These are phyloP conservation scores for Tragelaphus oryx DNA, from an alignment of 2,797 vertebrate genomes.

Conservation along the genomic window DNA sequence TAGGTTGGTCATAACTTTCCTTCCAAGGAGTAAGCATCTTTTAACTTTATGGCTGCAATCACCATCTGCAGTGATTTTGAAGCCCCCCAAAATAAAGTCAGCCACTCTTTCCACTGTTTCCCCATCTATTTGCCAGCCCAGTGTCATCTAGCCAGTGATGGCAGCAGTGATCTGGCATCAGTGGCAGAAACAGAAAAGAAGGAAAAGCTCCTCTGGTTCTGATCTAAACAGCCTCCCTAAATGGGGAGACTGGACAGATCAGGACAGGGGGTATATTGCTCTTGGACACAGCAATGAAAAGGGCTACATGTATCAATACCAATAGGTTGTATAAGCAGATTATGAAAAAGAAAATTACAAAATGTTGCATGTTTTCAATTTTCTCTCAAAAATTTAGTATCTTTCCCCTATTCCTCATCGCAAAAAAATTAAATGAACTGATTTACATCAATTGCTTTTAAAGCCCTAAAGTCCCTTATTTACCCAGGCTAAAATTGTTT, in stretches of 20 bases:
- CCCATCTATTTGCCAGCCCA: neutral
- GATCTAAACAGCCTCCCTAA: neutral
- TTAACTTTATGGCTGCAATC: neutral
- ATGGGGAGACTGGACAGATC: neutral
- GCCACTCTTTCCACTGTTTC: neutral
- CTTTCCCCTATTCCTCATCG: accelerated
- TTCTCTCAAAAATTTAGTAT: neutral
- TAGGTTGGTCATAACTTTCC: neutral
- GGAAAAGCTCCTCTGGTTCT: neutral
- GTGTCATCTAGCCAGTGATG: neutral
- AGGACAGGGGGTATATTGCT: neutral
- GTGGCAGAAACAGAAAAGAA: neutral
- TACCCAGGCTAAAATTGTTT: neutral
- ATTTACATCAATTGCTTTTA: neutral
- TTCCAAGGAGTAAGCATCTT: neutral
- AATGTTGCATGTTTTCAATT: neutral
- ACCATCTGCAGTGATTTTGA: neutral
- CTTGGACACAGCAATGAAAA: neutral
- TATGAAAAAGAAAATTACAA: neutral
- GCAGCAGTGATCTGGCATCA: no score
- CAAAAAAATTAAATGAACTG: neutral
- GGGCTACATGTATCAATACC: neutral
- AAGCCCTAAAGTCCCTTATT: neutral
- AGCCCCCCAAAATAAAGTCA: neutral
- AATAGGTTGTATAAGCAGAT: neutral